Conservation (phyloP, 2,888 invertebrate species). For the Griposia aprilina region DNA sequence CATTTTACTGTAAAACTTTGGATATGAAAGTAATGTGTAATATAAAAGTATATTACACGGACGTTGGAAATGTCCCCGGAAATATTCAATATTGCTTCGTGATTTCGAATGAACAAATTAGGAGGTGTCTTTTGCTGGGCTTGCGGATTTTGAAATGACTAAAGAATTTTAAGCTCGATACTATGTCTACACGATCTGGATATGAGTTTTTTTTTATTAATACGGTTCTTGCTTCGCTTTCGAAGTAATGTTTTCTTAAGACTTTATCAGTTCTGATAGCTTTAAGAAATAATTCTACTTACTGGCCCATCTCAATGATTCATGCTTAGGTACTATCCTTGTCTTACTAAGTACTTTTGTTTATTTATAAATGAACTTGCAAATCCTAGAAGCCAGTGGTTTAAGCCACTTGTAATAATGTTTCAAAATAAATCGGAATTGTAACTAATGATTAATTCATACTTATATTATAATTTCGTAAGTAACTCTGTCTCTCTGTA, state of each 20-base stretch:
- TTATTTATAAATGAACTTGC: neutral
- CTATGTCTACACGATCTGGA: neutral
- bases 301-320: neutral
- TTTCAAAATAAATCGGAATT: neutral
- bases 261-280: neutral
- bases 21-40: conserved; percentile 64
- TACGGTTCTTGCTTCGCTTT: neutral
- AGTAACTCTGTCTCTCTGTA: too few relatives aligned
- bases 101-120: conserved; percentile 29
- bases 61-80: conserved; percentile 34
- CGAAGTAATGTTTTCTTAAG: neutral
- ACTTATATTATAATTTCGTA: too few relatives aligned
- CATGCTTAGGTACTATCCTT: neutral
- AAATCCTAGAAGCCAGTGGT: neutral
- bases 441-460: neutral
- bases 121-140: conserved; percentile 11
- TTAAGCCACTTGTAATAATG: neutral
- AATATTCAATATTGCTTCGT: conserved; percentile 48
- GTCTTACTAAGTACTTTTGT: neutral
- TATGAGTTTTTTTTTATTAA: neutral
- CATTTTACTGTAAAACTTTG: conserved; percentile 76
- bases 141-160: conserved; percentile 21
- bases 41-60: conserved; percentile 53
- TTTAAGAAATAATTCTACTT: neutral
- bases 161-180: neutral